Evolutionary conservation across 2,888 invertebrate species (phyloP).

Genomic region (Smittia sp.): DNA sequence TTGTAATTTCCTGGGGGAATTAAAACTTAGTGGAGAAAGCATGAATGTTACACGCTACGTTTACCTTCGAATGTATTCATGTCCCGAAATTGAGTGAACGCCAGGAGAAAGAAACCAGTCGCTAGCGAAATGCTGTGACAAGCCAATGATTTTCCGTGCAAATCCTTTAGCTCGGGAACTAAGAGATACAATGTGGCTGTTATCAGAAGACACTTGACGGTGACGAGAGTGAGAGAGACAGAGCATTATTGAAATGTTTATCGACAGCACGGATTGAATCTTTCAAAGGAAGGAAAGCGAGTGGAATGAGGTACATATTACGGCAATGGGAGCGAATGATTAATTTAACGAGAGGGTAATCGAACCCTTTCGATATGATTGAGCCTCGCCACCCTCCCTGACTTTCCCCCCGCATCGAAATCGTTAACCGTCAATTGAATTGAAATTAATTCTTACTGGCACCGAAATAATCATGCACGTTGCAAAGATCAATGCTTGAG

Average conservation of each 20-base stretch:
- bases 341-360: conserved; percentile 10
- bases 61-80: conserved; percentile 28
- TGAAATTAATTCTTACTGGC: conserved; percentile 43
- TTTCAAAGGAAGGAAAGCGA: neutral
- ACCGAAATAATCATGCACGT: conserved; percentile 51
- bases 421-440: neutral
- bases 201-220: conserved; percentile 29
- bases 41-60: neutral
- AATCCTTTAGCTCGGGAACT: conserved; percentile 48
- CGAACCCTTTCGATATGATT: neutral
- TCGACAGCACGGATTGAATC: neutral
- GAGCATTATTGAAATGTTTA: conserved; percentile 13
- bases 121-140: conserved; percentile 50
- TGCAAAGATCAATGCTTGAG: conserved; percentile 48
- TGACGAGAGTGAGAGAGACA: neutral
- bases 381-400: neutral
- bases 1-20: neutral
- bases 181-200: conserved; percentile 46
- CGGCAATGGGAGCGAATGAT: neutral
- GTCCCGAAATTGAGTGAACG: conserved; percentile 39
- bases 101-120: conserved; percentile 48
- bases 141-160: conserved; percentile 51
- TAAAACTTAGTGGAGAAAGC: neutral
- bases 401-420: neutral
- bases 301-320: neutral